Conservation (phyloP, 2,113 vertebrate genomes). For the Corvus moneduloides region DNA sequence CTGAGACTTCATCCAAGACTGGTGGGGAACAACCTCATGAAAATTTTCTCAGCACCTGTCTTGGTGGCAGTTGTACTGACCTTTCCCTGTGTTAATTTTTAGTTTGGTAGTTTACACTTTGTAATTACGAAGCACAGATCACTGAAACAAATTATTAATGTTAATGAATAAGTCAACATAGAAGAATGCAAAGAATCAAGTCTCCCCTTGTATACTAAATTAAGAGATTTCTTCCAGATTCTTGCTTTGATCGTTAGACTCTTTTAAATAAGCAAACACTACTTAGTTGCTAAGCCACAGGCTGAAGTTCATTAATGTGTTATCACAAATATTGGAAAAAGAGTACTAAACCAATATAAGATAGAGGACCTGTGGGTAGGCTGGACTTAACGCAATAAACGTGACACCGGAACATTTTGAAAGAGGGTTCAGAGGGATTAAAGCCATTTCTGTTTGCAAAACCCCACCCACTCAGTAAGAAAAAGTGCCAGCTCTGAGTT, state of each 20-base stretch:
- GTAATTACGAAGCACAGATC: neutral
- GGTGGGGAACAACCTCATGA: neutral
- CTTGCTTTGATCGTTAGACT: slow-evolving; percentile 42
- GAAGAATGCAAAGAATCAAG: slow-evolving; percentile 18
- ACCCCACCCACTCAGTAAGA: neutral
- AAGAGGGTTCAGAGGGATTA: neutral
- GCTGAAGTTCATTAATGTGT: slow-evolving; percentile 42
- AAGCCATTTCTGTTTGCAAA: slow-evolving; percentile 29
- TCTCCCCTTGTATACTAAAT: neutral
- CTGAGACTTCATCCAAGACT: neutral
- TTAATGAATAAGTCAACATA: neutral
- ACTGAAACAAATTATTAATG: neutral
- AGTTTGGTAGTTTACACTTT: neutral
- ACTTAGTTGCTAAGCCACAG: slow-evolving; percentile 57
- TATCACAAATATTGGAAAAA: slow-evolving; percentile 49
- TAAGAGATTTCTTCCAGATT: slow-evolving; percentile 47
- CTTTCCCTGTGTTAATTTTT: neutral
- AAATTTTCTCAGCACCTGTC: neutral
- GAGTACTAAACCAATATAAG: slow-evolving; percentile 45
- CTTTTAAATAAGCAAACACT: slow-evolving; percentile 47
- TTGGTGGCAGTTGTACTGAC: neutral
- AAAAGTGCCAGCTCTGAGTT: neutral
- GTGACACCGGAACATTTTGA: neutral
- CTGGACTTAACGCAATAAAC: slow-evolving; percentile 41
- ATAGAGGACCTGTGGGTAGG: slow-evolving; percentile 1